Base-by-base conservation (phyloP, 2,797 vertebrate genomes). In the Denticeps clupeoides region DNA sequence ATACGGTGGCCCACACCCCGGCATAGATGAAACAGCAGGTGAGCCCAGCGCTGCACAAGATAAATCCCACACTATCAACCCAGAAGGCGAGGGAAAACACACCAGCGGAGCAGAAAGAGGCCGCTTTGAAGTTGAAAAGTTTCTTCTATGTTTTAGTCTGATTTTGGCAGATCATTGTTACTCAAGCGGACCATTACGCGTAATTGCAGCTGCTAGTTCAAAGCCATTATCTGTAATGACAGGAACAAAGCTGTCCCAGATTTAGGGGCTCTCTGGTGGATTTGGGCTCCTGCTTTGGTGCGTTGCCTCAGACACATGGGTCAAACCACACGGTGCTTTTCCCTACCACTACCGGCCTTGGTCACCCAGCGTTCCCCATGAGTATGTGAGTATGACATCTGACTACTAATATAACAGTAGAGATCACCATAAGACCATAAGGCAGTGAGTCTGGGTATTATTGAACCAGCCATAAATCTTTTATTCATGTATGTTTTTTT, bases 181-280 rank as follows among this genome's bases (percentile, higher is more conserved):
- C 67, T 74, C 77, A 73, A 73, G 67, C 70, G 73, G 71, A 68
- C 74, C 80, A 80, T 81, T 82, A 81, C 71, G 67, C 35, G 45
- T 76, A 82, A 83, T 80, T 68, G 72, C 56, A 63, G 65, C 62
- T 64, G 63, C 68, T 67, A 76, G 78, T 77, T 78, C 70, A 62
- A 41, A 49, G 65, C 68, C 60, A 79, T 81, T 80, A 79, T 73
- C 71, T 74, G 60, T 67, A 64, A 75, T 73, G 76, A 65, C 60
- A 64, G 69, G 74, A 81, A 81, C 77, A 83, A 82, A 83, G 74
- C 72, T 69, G 16, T 37, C 37, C 61, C 70, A 70, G 77, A 80
- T 81, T 72, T 67, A 18, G 3, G 76, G 78, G 80, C 79, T 81
- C 67, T 74, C 73, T 56, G 60, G 59, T 58, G 74, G 75, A 77